Evolutionary conservation across 2,888 invertebrate genomes (phyloP).

Genomic region (Drosophila melanocephala): DNA sequence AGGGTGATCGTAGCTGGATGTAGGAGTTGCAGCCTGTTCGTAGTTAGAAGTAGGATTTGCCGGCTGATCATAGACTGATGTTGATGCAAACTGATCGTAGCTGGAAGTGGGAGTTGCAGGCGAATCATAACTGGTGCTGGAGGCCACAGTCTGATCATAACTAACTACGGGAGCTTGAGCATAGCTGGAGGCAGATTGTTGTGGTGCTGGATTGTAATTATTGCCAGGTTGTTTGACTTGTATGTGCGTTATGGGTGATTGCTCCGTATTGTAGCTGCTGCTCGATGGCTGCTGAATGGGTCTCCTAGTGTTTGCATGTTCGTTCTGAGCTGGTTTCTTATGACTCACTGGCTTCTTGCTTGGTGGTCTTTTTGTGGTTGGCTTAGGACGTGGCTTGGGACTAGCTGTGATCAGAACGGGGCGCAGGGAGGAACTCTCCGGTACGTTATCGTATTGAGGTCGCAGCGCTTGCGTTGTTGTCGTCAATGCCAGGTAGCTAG

Average conservation of each 20-base stretch:
- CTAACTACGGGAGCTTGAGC: conserved; percentile 21
- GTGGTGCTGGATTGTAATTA: conserved; percentile 46
- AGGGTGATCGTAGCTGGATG: conserved; percentile 11
- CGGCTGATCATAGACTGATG: conserved; percentile 37
- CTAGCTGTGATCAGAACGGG: conserved; percentile 86
- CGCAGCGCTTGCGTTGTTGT: conserved; percentile 56
- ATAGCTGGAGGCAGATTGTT: conserved; percentile 17
- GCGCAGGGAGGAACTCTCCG: conserved; percentile 53
- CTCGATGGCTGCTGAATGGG: conserved; percentile 39
- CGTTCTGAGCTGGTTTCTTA: conserved; percentile 51
- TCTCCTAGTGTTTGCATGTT: conserved; percentile 39
- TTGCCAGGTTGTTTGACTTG: conserved; percentile 59
- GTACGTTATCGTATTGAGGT: conserved; percentile 49
- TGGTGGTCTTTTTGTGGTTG: conserved; percentile 77
- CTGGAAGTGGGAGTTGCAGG: conserved; percentile 33
- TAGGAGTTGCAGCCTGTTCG: conserved; percentile 35
- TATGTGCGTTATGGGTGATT: conserved; percentile 63
- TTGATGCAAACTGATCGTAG: conserved; percentile 56
- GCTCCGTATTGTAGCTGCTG: conserved; percentile 37
- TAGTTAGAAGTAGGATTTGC: conserved; percentile 28
- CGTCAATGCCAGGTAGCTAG: conserved; percentile 50
- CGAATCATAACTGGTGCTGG: conserved; percentile 37
- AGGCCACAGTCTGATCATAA: conserved; percentile 44
- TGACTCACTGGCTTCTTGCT: conserved; percentile 54
- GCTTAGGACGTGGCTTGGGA: conserved; percentile 71